Evolutionary conservation across 2,797 vertebrate species (phyloP), one percentile per base, ranked within the genome.

Genomic region (Sciurus carolinensis): DNA sequence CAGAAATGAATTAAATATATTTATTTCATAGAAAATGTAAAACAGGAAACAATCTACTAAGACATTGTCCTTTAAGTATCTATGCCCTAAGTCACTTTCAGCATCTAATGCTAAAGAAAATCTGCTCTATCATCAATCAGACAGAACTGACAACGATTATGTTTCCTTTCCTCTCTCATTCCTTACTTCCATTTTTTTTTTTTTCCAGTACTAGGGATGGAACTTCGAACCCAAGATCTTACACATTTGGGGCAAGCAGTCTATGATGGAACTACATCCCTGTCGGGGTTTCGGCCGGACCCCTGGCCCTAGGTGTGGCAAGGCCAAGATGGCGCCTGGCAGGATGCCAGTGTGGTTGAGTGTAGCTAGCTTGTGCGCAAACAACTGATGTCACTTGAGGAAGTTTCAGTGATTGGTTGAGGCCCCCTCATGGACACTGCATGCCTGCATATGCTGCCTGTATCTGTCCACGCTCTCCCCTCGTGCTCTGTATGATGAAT

Each of bases 21-120:
- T 82, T 67, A 67, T 88, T 83, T 90, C 87, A 85, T 20, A 66
- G 54, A 96, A 91, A 96, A 67, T 72, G 1, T 59, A 88, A 87
- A 94, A 75, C 18, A 79, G 87, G 84, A 92, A 88, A 57, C 69
- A 84, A 3, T 69, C 44, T 54, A 79, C 30, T 75, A 94, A 72
- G 52, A 88, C 67, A 44, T 2, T 76, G 24, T 66, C n/a, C 24
- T 87, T 81, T n/a, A 26, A 85, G 5, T n/a, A 42, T 81, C 15
- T 72, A 17, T 50, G 36, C 9, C 36, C 13, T 77, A 87, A 83
- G 13, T 62, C 5, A 47, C 14, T 75, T 42, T 52, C 62, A 64
- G 77, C 80, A 82, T 72, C 87, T 50, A 73, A 11, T 33, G 42
- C 54, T 82, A 52, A 64, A 83, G 62, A 88, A 75, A 72, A 14